These are phyloP conservation scores for Poeciliopsis infans DNA, from an alignment of 2,797 vertebrate genomes.

Conservation along the genomic window DNA sequence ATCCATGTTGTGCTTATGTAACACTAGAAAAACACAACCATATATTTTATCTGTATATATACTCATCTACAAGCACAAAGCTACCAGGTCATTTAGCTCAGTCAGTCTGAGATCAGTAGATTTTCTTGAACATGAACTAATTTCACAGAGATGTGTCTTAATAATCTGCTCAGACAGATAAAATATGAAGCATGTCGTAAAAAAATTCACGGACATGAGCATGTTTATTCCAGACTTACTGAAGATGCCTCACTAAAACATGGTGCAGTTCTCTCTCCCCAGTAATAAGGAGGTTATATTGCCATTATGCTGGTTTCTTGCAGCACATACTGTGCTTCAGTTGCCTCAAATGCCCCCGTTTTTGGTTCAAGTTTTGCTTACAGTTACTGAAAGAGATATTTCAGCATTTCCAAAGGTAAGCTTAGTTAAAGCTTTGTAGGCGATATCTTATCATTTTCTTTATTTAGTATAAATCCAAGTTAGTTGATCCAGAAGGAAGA, in stretches of 20 bases:
- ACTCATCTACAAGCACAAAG: not conserved
- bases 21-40: conserved; percentile 21
- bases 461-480: not conserved
- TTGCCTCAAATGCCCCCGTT: not conserved
- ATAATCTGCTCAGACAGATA: conserved; percentile 48
- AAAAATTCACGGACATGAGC: conserved; percentile 41
- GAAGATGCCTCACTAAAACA: conserved; percentile 20
- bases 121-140: conserved; percentile 34
- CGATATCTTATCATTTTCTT: not conserved
- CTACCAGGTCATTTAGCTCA: not conserved
- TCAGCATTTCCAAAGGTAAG: not conserved
- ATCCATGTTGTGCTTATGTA: conserved; percentile 59
- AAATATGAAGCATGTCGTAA: conserved; percentile 24
- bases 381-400: not conserved
- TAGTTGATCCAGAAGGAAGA: not conserved
- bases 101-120: conserved; percentile 25
- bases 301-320: not conserved
- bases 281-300: conserved; percentile 9
- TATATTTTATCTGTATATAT: not conserved
- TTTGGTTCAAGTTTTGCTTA: not conserved
- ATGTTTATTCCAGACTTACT: conserved; percentile 27
- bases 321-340: not conserved
- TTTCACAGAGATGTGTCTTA: conserved; percentile 54
- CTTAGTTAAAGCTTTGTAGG: not conserved
- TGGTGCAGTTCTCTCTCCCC: not conserved